Evolutionary conservation across 1,140 invertebrate genomes (phyloP), one percentile per base, ranked within the genome.

Genomic region (Papilio dardanus): DNA sequence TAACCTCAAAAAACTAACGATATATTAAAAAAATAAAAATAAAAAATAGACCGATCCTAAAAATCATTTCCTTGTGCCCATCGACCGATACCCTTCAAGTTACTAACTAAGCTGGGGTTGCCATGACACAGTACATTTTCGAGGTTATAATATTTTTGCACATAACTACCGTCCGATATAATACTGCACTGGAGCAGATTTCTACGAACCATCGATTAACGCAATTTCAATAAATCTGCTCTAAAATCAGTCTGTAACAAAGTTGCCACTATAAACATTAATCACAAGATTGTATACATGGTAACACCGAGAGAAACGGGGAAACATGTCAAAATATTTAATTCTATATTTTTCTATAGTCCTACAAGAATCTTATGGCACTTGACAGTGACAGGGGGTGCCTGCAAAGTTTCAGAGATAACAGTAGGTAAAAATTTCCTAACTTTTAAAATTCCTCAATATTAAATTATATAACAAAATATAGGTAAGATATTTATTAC

Each of bases 201-300:
- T 67, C 77, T 73, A 76, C 77, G 37, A 81, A 80, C 75, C 83
- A 80, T 76, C 78, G 37, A 73, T 75, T 75, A 80, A 75, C 71
- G 76, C 77, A 81, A 81, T 81, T 79, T 50, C 42, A 54, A 81
- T 76, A 77, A 77, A 82, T 77, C 82, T 85, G 82, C 79, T 65
- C 74, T 78, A 35, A 79, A 82, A 81, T 88, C 88, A 90, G 88
- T 88, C 86, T 86, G 86, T 82, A 77, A 79, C 71, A 71, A 73
- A 78, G 75, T 79, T 77, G 71, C 75, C 85, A 87, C 83, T 76
- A 28, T 37, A 37, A 28, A 73, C 77, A 82, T 83, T 83, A 84
- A 86, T 24, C 88, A 85, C 88, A 85, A 86, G 82, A 86, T 88
- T 88, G 87, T 87, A 89, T 86, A 91, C 86, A 89, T 81, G 82